Evolutionary conservation across 2,797 vertebrate genomes (phyloP).

Genomic region (Spea hammondii): DNA sequence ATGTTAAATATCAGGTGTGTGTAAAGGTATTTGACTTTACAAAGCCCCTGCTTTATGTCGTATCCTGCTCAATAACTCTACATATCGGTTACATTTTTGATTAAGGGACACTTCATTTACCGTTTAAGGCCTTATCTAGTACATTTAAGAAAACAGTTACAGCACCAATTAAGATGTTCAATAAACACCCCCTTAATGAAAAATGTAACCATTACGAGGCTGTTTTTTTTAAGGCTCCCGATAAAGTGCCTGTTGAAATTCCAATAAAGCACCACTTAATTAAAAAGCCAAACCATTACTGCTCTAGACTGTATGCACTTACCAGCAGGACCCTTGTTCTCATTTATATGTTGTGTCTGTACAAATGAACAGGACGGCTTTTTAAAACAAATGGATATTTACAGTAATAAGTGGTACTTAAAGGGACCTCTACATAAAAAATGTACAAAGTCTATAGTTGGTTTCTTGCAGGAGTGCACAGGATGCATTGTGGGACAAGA

Average conservation of each 20-base stretch:
- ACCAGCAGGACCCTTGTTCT: too few relatives aligned
- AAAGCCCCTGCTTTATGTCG: not conserved
- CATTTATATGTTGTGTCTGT: too few relatives aligned
- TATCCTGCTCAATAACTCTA: not conserved
- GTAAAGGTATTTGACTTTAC: not conserved
- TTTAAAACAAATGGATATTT: too few relatives aligned
- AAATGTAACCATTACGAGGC: not conserved
- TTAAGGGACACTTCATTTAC: not conserved
- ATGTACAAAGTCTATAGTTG: too few relatives aligned
- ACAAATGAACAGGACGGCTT: too few relatives aligned
- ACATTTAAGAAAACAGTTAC: not conserved
- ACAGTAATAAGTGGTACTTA: too few relatives aligned
- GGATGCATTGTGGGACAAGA: too few relatives aligned
- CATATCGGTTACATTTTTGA: constrained; percentile 4
- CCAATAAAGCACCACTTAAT: not conserved
- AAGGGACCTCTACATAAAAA: too few relatives aligned
- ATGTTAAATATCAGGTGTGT: not conserved
- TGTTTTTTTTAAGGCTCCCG: not conserved
- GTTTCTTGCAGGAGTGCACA: too few relatives aligned
- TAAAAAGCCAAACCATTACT: not conserved
- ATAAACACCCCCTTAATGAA: constrained; percentile 3
- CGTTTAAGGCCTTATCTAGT: constrained; percentile 1
- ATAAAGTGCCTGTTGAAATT: not conserved
- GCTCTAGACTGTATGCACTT: too few relatives aligned
- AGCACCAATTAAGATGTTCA: constrained; percentile 4